These are phyloP conservation scores for Ganaspis brasiliensis DNA, from an alignment of 2,888 invertebrate genomes.

Conservation along the genomic window DNA sequence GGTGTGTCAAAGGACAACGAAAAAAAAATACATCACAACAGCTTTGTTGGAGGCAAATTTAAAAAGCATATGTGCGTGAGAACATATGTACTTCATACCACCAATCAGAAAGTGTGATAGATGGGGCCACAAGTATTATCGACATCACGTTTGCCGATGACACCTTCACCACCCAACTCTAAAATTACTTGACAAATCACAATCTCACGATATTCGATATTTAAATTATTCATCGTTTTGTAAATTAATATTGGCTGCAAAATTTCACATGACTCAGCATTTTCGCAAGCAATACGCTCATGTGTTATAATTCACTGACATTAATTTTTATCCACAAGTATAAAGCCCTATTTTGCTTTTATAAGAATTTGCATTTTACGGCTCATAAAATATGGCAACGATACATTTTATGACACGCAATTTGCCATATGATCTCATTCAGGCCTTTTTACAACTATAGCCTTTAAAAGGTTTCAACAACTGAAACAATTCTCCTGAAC, in stretches of 20 bases:
- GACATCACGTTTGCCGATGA: slow-evolving; percentile 29
- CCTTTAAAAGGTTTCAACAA: background rate
- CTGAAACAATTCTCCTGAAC: background rate
- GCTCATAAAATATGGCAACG: background rate
- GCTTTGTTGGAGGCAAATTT: slow-evolving; percentile 24
- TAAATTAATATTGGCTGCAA: background rate
- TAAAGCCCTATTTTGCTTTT: background rate
- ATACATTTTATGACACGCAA: slow-evolving; percentile 8
- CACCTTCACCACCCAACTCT: background rate
- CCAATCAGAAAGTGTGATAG: slow-evolving; percentile 38
- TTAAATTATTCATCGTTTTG: slow-evolving; percentile 3
- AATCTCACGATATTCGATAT: background rate
- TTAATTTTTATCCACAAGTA: background rate
- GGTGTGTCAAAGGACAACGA: background rate
- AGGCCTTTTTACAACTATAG: background rate
- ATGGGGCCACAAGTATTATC: slow-evolving; percentile 36
- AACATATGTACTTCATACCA: slow-evolving; percentile 21
- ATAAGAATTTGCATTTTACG: slow-evolving; percentile 21
- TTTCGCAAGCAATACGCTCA: background rate
- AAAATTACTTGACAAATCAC: slow-evolving; percentile 15
- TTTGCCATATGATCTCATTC: slow-evolving; percentile 2
- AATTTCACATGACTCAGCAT: background rate
- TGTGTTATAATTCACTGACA: slow-evolving; percentile 3
- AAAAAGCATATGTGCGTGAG: slow-evolving; percentile 26
- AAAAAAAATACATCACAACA: slow-evolving; percentile 14